Evolutionary conservation across 2,797 vertebrate species (phyloP).

Genomic region (Adrianichthys oophorus): DNA sequence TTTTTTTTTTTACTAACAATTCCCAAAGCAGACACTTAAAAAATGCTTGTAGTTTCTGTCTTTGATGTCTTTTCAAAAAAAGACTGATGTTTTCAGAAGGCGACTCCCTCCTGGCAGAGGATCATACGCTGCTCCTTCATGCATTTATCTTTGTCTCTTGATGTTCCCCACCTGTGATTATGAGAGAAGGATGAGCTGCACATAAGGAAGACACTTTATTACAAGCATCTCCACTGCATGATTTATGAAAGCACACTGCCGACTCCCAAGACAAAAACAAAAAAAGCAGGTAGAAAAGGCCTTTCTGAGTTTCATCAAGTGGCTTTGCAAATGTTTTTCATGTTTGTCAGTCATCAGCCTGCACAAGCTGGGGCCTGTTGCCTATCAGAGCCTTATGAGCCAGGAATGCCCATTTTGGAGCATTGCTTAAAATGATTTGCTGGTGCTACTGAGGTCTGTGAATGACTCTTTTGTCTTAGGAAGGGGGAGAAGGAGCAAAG

Average conservation of each 20-base stretch:
- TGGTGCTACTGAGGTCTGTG: slow-evolving; percentile 53
- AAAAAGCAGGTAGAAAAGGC: slow-evolving; percentile 22
- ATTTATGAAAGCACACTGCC: slow-evolving; percentile 39
- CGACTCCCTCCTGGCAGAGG: slow-evolving; percentile 55
- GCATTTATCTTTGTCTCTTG: slow-evolving; percentile 59
- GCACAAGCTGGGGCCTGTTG: slow-evolving; percentile 72
- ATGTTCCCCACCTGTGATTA: slow-evolving; percentile 54
- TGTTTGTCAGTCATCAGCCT: slow-evolving; percentile 67
- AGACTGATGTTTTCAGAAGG: slow-evolving; percentile 48
- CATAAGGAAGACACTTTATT: slow-evolving; percentile 38
- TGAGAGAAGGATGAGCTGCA: slow-evolving; percentile 29
- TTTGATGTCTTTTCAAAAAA: slow-evolving; percentile 53
- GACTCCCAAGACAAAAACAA: slow-evolving; percentile 2
- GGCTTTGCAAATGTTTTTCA: slow-evolving; percentile 45
- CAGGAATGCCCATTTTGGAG: slow-evolving; percentile 73
- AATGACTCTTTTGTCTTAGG: slow-evolving; percentile 71
- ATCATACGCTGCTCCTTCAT: slow-evolving; percentile 46
- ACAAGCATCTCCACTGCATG: slow-evolving; percentile 40
- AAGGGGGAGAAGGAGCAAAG: slow-evolving; percentile 39
- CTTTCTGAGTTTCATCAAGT: slow-evolving; percentile 48
- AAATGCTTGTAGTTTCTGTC: slow-evolving; percentile 10
- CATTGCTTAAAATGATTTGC: slow-evolving; percentile 71
- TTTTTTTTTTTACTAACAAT: not conserved
- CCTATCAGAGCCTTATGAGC: slow-evolving; percentile 61
- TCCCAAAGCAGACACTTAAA: slow-evolving; percentile 1